phyloP scores from a whole-genome alignment of 2,888 invertebrate genomes.

The Ditula angustiorana region DNA sequence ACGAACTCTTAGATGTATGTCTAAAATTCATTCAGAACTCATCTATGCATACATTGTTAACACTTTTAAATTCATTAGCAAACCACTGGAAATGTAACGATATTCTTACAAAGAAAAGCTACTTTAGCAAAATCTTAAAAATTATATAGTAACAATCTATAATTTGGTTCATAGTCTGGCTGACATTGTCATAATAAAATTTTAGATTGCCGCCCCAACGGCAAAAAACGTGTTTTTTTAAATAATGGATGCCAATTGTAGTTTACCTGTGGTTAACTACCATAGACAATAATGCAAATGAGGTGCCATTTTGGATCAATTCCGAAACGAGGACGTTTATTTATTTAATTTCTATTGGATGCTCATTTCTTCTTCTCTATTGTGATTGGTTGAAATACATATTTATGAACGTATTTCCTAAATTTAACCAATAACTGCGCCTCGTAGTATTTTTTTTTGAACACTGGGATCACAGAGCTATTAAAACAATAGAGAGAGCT shows the following conservation, averaged over 20 bases:
- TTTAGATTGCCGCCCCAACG: not conserved
- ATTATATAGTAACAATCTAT: not conserved
- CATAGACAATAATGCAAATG: slow-evolving; percentile 19
- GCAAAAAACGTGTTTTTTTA: not conserved
- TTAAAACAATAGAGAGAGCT: too few relatives aligned
- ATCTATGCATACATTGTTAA: slow-evolving; percentile 18
- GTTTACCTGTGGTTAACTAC: slow-evolving; percentile 12
- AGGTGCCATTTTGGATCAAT: slow-evolving; percentile 34
- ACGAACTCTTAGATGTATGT: slow-evolving; percentile 57
- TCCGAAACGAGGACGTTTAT: slow-evolving; percentile 25
- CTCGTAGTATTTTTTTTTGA: slow-evolving; percentile 15
- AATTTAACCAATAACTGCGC: slow-evolving; percentile 11
- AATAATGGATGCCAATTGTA: not conserved
- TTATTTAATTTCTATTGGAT: slow-evolving; percentile 29
- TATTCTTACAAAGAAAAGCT: slow-evolving; percentile 1
- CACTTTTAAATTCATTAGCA: not conserved
- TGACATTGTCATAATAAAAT: slow-evolving; percentile 4
- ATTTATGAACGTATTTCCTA: not conserved
- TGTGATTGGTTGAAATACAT: slow-evolving; percentile 23
- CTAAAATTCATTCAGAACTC: slow-evolving; percentile 58
- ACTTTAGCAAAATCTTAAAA: not conserved
- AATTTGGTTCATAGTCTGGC: not conserved
- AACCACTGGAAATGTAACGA: not conserved
- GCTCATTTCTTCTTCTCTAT: not conserved
- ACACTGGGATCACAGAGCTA: too few relatives aligned